Evolutionary conservation across 2,888 invertebrate species (phyloP).

Genomic region (Leucozona laternaria): DNA sequence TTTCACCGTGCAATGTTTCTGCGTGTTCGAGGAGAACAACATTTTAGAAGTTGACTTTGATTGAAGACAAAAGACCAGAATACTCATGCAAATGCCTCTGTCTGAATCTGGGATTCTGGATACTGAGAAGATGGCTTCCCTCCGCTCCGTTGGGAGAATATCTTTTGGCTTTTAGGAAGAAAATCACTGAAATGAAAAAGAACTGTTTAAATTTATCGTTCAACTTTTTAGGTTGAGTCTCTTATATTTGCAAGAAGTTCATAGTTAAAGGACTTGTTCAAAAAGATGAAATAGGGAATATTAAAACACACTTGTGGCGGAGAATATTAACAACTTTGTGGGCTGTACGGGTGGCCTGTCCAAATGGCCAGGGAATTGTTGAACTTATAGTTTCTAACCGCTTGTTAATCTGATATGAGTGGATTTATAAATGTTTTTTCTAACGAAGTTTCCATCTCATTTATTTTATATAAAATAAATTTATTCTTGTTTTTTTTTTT

Average conservation of each 20-base stretch:
- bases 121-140: conserved; percentile 2
- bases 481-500: neutral
- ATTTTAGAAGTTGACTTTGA: conserved; percentile 53
- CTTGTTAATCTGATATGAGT: conserved; percentile 25
- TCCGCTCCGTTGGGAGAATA: neutral
- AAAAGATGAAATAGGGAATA: conserved; percentile 28
- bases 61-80: conserved; percentile 41
- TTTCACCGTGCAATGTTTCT: too few species aligned
- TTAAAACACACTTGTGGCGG: conserved; percentile 22
- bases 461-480: neutral
- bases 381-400: conserved; percentile 5
- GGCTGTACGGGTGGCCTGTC: neutral
- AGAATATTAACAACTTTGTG: conserved; percentile 14
- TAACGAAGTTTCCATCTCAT: conserved; percentile 3
- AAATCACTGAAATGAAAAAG: conserved; percentile 36
- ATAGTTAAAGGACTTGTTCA: conserved; percentile 6
- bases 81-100: conserved; percentile 31
- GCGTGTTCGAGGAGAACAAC: too few species aligned
- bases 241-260: conserved; percentile 6
- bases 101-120: neutral
- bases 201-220: conserved; percentile 31
- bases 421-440: neutral
- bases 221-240: conserved; percentile 6
- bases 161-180: neutral
- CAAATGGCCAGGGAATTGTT: neutral